Percentiles rank a stretch among this genome's conserved stretches.
These are phyloP conservation scores for Ips typographus DNA, from an alignment of 1,140 invertebrate genomes.

Conservation along the genomic window DNA sequence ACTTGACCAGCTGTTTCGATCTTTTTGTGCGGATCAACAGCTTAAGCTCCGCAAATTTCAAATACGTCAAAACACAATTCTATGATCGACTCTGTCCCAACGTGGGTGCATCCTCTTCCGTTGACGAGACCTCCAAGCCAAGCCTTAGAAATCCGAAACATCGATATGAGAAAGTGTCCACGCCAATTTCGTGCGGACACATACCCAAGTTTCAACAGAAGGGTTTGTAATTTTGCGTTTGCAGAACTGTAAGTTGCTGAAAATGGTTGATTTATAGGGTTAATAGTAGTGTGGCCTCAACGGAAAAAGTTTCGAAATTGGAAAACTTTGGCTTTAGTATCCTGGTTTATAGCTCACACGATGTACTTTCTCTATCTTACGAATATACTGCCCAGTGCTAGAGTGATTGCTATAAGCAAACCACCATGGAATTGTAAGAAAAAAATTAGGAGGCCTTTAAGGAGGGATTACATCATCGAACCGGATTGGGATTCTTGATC, in stretches of 20 bases:
- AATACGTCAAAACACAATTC: not conserved
- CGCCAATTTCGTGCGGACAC: not conserved
- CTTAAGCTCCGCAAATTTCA: not conserved
- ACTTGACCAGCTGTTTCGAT: not conserved
- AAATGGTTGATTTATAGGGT: not conserved
- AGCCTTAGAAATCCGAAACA: not conserved
- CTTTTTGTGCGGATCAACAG: not conserved
- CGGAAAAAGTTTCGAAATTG: conserved; percentile 39
- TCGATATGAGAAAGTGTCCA: not conserved
- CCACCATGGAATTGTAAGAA: conserved; percentile 42
- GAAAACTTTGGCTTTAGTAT: conserved; percentile 37
- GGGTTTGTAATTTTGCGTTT: not conserved
- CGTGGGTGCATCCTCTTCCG: not conserved
- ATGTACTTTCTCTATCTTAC: conserved; percentile 45
- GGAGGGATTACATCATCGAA: conserved; percentile 47
- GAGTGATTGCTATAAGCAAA: conserved; percentile 38
- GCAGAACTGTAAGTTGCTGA: not conserved
- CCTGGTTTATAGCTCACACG: conserved; percentile 42
- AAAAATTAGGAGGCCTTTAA: conserved; percentile 40
- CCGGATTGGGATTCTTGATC: conserved; percentile 43
- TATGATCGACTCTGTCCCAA: not conserved
- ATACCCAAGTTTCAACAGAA: not conserved
- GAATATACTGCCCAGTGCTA: conserved; percentile 43
- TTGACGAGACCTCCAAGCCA: not conserved
- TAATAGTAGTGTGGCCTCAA: conserved; percentile 48